These are phyloP conservation scores for Oligia fasciuncula DNA, from an alignment of 2,888 invertebrate species.

Conservation along the genomic window DNA sequence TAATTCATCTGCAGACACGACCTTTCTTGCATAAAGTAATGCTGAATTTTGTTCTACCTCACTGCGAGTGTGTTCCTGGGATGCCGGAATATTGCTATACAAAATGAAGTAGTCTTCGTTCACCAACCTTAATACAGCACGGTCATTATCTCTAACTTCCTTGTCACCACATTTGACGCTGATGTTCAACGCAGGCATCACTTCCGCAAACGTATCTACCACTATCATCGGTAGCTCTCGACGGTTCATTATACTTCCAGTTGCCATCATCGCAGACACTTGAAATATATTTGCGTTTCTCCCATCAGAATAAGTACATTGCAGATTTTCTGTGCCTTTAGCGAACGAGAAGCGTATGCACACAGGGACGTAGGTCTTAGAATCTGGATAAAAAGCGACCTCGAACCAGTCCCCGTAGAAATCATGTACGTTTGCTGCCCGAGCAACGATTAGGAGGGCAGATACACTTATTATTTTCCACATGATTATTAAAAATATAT, in stretches of 20 bases:
- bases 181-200: constrained; percentile 19
- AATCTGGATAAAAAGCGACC: constrained; percentile 30
- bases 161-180: constrained; percentile 24
- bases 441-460: constrained; percentile 17
- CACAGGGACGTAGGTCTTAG: background rate
- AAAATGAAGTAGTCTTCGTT: constrained; percentile 35
- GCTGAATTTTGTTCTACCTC: constrained; percentile 29
- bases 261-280: background rate
- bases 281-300: constrained; percentile 10
- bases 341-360: constrained; percentile 11
- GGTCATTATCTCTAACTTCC: background rate
- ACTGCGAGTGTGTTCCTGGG: background rate
- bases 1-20: background rate
- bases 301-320: constrained; percentile 38
- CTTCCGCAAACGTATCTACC: constrained; percentile 23
- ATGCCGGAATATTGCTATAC: background rate
- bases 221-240: background rate
- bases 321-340: background rate
- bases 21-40: constrained; percentile 14
- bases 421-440: constrained; percentile 18
- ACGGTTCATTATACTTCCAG: fast-evolving
- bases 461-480: constrained; percentile 36
- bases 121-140: constrained; percentile 9
- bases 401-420: constrained; percentile 33
- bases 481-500: constrained; percentile 15